Conservation (phyloP, 2,113 vertebrate species). For the Sylvilagus bachmani region DNA sequence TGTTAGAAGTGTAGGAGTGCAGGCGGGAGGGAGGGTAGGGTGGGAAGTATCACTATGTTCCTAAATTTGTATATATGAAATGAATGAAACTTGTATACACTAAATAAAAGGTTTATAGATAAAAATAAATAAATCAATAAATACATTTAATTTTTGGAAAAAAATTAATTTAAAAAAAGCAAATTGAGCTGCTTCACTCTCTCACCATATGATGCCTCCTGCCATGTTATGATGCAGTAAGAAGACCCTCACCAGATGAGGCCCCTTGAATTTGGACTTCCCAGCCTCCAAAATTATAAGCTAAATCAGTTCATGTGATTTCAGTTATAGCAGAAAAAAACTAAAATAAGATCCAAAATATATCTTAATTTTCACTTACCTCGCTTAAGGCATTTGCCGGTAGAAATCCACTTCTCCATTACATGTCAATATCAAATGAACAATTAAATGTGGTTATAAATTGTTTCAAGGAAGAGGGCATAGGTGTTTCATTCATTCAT, state of each 20-base stretch:
- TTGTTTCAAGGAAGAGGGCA: background rate
- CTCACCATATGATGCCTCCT: background rate
- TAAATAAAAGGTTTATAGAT: too few species aligned
- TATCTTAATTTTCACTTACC: background rate
- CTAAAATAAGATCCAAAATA: background rate
- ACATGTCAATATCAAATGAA: background rate
- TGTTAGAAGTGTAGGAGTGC: background rate
- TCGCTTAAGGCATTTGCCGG: background rate
- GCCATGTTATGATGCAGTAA: background rate
- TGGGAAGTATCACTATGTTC: too few species aligned
- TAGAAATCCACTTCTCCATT: background rate
- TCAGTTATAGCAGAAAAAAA: background rate
- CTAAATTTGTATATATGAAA: too few species aligned
- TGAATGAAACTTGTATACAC: too few species aligned
- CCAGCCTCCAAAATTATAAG: background rate
- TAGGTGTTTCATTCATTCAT: background rate
- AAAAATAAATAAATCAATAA: too few species aligned
- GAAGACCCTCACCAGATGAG: background rate
- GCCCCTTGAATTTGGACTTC: background rate
- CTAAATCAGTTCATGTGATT: background rate
- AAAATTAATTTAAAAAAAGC: too few species aligned
- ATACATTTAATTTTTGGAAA: too few species aligned
- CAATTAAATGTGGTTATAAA: background rate
- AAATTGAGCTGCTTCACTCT: background rate
- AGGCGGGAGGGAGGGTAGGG: too few species aligned